Percentiles rank a stretch among this genome's conserved stretches.
Conservation (phyloP, 1,140 invertebrate species). For the honey bee (Apis mellifera) region DNA sequence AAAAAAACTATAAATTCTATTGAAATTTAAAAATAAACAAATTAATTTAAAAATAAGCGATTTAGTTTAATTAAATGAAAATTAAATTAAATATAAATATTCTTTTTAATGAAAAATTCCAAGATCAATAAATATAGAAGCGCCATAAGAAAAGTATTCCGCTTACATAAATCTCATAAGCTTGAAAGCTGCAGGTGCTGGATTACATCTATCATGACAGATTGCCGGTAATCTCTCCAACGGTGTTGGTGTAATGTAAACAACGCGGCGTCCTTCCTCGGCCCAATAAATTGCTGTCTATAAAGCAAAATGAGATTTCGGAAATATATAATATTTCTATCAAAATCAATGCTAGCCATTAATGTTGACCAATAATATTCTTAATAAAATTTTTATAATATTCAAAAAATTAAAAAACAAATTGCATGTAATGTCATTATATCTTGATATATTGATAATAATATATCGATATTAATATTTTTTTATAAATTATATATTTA, state of each 20-base stretch:
- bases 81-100: constrained; percentile 8
- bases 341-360: neutral
- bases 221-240: constrained; percentile 67
- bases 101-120: constrained; percentile 31
- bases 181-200: constrained; percentile 67
- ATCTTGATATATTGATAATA: neutral
- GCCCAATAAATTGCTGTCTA: constrained; percentile 77
- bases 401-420: neutral
- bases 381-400: neutral
- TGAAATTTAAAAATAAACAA: neutral
- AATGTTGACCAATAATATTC: neutral
- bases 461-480: too few relatives aligned
- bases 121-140: constrained; percentile 40
- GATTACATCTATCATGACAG: constrained; percentile 73
- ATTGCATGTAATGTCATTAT: too few relatives aligned
- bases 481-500: too few relatives aligned
- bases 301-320: constrained; percentile 35
- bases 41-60: constrained; percentile 22
- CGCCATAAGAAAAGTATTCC: constrained; percentile 45
- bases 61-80: constrained; percentile 25
- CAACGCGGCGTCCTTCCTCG: constrained; percentile 70
- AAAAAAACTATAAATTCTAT: neutral
- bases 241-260: constrained; percentile 72
- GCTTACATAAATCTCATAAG: constrained; percentile 78
- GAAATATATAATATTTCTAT: constrained; percentile 14